Evolutionary conservation across 2,113 vertebrate genomes (phyloP).

Genomic region (Corydoras sp.): DNA sequence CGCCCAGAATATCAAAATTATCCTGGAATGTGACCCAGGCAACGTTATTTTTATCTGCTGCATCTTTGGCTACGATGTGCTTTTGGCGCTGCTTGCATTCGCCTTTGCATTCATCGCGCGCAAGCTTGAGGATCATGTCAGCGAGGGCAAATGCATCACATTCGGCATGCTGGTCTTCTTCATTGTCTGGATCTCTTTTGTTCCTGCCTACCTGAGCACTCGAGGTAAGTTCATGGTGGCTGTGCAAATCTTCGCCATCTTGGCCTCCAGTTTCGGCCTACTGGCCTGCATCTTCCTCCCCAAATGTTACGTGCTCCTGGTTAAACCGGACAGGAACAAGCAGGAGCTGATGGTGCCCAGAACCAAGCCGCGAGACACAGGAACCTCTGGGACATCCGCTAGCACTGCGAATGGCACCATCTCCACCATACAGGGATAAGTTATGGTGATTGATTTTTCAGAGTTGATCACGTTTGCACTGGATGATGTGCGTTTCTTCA

Average conservation of each 20-base stretch:
- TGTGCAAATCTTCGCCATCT: conserved; percentile 81
- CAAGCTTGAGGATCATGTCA: conserved; percentile 76
- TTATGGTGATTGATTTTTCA: not conserved
- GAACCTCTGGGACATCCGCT: conserved; percentile 65
- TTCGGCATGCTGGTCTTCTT: conserved; percentile 83
- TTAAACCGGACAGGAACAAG: conserved; percentile 74
- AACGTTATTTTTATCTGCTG: conserved; percentile 75
- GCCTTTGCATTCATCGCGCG: conserved; percentile 69
- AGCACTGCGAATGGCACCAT: conserved; percentile 45
- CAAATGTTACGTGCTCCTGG: conserved; percentile 76
- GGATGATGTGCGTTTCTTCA: not conserved
- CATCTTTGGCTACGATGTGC: conserved; percentile 71
- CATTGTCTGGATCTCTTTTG: conserved; percentile 82
- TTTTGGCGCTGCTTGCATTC: conserved; percentile 73
- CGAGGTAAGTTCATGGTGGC: conserved; percentile 84
- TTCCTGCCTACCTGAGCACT: conserved; percentile 81
- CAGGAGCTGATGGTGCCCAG: conserved; percentile 68
- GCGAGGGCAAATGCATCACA: conserved; percentile 75
- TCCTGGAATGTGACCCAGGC: conserved; percentile 74
- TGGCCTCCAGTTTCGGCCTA: conserved; percentile 80
- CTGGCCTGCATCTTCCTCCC: conserved; percentile 76
- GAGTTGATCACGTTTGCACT: not conserved
- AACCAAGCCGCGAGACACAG: conserved; percentile 56
- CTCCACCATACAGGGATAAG: conserved; percentile 60
- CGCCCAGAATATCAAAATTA: conserved; percentile 75